A percentile compares a stretch with the other conserved stretches of the same genome.
Evolutionary conservation across 2,113 vertebrate genomes (phyloP).

Genomic region (Poecile atricapillus): DNA sequence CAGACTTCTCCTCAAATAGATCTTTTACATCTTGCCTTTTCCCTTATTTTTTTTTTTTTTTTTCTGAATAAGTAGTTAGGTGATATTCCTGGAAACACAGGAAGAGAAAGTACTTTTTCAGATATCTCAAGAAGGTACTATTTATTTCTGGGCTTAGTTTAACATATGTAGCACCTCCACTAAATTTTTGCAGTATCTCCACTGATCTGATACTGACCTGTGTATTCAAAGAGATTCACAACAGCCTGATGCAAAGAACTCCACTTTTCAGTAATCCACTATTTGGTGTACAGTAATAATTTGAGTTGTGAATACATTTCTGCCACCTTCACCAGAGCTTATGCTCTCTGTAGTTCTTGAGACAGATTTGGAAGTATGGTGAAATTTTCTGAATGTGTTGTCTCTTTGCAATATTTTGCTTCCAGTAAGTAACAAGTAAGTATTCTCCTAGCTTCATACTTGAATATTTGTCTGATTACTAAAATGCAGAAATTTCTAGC

Average conservation of each 20-base stretch:
- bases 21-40: not conserved
- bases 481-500: not conserved
- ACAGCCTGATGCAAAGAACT: not conserved
- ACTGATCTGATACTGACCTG: not conserved
- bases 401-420: conserved; percentile 10
- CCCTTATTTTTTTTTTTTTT: not conserved
- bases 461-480: not conserved
- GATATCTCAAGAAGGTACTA: not conserved
- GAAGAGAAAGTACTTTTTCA: not conserved
- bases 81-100: not conserved
- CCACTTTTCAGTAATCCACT: not conserved
- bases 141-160: not conserved
- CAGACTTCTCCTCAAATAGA: not conserved
- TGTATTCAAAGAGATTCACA: not conserved
- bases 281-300: not conserved
- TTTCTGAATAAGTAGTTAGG: not conserved
- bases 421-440: conserved; percentile 23
- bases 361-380: conserved; percentile 4
- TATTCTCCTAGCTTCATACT: not conserved
- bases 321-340: not conserved
- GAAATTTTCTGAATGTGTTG: not conserved
- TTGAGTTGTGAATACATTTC: not conserved
- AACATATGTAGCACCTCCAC: not conserved
- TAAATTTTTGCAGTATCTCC: not conserved
- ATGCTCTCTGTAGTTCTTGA: conserved; percentile 4